Evolutionary conservation across 2,888 invertebrate species (phyloP).

Genomic region (Priapulus caudatus): DNA sequence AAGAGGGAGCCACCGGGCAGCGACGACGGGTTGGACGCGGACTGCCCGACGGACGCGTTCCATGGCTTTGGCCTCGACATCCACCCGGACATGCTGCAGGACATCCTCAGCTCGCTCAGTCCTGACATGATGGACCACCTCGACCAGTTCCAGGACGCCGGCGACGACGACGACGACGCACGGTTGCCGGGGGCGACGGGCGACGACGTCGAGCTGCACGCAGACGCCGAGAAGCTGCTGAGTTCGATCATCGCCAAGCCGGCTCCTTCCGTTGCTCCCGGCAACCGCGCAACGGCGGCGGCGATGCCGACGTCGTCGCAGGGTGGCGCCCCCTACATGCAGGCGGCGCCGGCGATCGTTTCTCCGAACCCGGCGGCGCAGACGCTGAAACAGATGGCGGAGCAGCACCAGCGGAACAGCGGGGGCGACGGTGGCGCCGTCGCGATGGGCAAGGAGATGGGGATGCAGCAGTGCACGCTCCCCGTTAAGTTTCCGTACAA

Average conservation of each 20-base stretch:
- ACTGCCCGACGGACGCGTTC: slow-evolving; percentile 28
- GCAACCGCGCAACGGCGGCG: not conserved
- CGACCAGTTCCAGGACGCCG: slow-evolving; percentile 34
- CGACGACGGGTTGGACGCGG: slow-evolving; percentile 20
- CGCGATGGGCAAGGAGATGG: too few relatives aligned
- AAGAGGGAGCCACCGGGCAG: slow-evolving; percentile 51
- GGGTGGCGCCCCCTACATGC: not conserved
- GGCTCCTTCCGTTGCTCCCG: not conserved
- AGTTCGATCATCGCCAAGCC: not conserved
- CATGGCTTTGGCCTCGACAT: slow-evolving; percentile 36
- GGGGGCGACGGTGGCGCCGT: too few relatives aligned
- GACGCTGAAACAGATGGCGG: slow-evolving; percentile 90
- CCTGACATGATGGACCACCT: slow-evolving; percentile 70
- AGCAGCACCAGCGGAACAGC: slow-evolving; percentile 73
- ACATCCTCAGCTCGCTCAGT: slow-evolving; percentile 49
- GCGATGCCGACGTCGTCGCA: not conserved
- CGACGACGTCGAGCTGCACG: slow-evolving; percentile 29
- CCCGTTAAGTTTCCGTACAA: too few relatives aligned
- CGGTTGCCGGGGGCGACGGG: slow-evolving; percentile 14
- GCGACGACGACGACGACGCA: slow-evolving; percentile 18
- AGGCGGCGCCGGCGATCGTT: not conserved
- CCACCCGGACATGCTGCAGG: slow-evolving; percentile 63
- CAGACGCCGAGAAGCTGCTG: not conserved
- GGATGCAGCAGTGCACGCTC: too few relatives aligned
- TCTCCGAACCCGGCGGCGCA: slow-evolving; percentile 70